Evolutionary conservation across 1,140 invertebrate genomes (phyloP), one percentile per base, ranked within the genome.

Genomic region (Diorhabda sublineata): DNA sequence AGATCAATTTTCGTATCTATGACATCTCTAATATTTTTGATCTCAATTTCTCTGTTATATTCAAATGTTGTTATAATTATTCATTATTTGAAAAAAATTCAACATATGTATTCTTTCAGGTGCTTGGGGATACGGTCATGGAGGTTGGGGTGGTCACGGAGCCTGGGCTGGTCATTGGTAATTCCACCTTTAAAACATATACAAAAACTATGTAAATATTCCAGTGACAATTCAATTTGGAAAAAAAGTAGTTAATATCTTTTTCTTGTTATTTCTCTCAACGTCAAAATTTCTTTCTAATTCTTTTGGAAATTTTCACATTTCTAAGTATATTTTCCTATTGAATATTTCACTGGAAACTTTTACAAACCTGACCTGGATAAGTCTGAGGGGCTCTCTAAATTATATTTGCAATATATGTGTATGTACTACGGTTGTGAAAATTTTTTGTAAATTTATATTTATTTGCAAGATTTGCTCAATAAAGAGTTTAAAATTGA

Each of bases 391-490:
- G 47, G n/a, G n/a, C 6, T 52, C 6, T 52, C 2, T 52, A 52
- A n/a, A 52, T 52, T 8, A 8, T 52, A 52, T 52, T 52, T 4
- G 47, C 47, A 52, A 52, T 52, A n/a, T 52, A 52, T 8, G n/a
- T 45, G 45, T 57, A 11, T 52, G 5, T 65, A 43, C 52, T 57
- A 67, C 42, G 65, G 58, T 67, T 67, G 58, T 41, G n/a, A 42
- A 58, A 60, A 57, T 6, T 59, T n/a, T 59, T 26, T 60, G 58
- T 67, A 60, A 57, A 67, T 58, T 45, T 4, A n/a, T 67, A 67
- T 67, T 67, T 67, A 67, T 67, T 59, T 60, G 65, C 65, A 67
- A 67, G 44, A 67, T 59, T 64, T 67, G 65, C 58, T 67, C 65
- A 67, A 67, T 67, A 67, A 67, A 67, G 65, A 67, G 44, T 60